Conservation (phyloP, 1,140 invertebrate species). For the Meloidogyne exigua region DNA sequence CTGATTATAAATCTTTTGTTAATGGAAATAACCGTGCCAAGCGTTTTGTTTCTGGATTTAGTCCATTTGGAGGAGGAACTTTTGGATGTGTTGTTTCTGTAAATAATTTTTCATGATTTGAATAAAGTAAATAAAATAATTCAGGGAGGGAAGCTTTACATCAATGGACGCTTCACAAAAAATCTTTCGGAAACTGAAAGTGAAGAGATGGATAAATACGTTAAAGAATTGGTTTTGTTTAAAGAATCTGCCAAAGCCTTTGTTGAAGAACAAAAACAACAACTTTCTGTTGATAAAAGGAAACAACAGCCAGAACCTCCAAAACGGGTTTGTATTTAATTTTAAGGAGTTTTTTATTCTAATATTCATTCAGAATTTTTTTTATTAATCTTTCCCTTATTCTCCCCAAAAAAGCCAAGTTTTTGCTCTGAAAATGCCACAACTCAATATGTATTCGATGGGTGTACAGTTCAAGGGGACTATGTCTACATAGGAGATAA, state of each 20-base stretch:
- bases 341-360: neutral
- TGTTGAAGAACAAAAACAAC: neutral
- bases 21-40: slow-evolving; percentile 26
- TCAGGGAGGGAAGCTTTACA: slow-evolving; percentile 18
- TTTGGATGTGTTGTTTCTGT: slow-evolving; percentile 42
- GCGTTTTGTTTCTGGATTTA: slow-evolving; percentile 30
- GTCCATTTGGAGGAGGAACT: slow-evolving; percentile 40
- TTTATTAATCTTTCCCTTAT: neutral
- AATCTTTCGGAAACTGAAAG: slow-evolving; percentile 35
- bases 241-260: neutral
- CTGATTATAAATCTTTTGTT: neutral
- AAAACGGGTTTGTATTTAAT: slow-evolving; percentile 24
- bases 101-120: neutral
- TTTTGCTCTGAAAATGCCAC: slow-evolving; percentile 55
- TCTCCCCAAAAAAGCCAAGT: slow-evolving; percentile 18
- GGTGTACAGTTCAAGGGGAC: slow-evolving; percentile 55
- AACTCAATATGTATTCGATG: slow-evolving; percentile 61
- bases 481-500: slow-evolving; percentile 56
- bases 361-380: slow-evolving; percentile 15
- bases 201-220: slow-evolving; percentile 31
- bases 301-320: slow-evolving; percentile 30
- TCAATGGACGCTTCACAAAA: slow-evolving; percentile 38
- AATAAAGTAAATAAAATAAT: too few relatives aligned
- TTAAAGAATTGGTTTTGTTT: slow-evolving; percentile 15
- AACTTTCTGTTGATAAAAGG: slow-evolving; percentile 9